Evolutionary conservation across 2,888 invertebrate species (phyloP).

Genomic region (Choristoneura rosaceana): DNA sequence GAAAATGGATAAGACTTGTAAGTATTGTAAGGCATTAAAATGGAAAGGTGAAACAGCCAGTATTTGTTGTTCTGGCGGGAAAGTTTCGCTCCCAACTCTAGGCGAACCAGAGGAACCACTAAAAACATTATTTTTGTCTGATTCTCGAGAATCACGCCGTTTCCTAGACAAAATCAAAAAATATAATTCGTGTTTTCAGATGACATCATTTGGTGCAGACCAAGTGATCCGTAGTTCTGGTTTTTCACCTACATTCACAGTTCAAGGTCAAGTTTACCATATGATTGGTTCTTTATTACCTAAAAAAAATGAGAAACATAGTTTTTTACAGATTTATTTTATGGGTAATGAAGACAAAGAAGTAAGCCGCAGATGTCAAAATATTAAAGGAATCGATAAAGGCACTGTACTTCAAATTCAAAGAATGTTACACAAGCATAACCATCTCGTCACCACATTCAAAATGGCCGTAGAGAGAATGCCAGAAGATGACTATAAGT

Average conservation of each 20-base stretch:
- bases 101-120: slow-evolving; percentile 46
- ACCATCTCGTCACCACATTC: slow-evolving; percentile 48
- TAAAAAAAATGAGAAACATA: slow-evolving; percentile 23
- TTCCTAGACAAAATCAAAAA: slow-evolving; percentile 44
- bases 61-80: slow-evolving; percentile 47
- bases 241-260: slow-evolving; percentile 49
- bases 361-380: neutral
- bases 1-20: slow-evolving; percentile 43
- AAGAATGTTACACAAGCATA: slow-evolving; percentile 33
- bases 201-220: slow-evolving; percentile 51
- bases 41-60: slow-evolving; percentile 49
- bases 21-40: slow-evolving; percentile 47
- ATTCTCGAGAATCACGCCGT: slow-evolving; percentile 43
- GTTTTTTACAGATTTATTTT: slow-evolving; percentile 9
- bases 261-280: slow-evolving; percentile 56
- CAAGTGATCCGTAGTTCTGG: slow-evolving; percentile 46
- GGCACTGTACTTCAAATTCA: slow-evolving; percentile 34
- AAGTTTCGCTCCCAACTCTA: slow-evolving; percentile 44
- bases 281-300: slow-evolving; percentile 51
- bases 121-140: slow-evolving; percentile 42
- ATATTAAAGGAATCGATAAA: neutral
- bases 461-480: slow-evolving; percentile 46
- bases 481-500: slow-evolving; percentile 53
- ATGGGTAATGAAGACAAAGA: slow-evolving; percentile 6
- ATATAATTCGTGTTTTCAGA: slow-evolving; percentile 48